Base-by-base conservation (phyloP, 1,140 invertebrate genomes). In the Leguminivora glycinivorella region DNA sequence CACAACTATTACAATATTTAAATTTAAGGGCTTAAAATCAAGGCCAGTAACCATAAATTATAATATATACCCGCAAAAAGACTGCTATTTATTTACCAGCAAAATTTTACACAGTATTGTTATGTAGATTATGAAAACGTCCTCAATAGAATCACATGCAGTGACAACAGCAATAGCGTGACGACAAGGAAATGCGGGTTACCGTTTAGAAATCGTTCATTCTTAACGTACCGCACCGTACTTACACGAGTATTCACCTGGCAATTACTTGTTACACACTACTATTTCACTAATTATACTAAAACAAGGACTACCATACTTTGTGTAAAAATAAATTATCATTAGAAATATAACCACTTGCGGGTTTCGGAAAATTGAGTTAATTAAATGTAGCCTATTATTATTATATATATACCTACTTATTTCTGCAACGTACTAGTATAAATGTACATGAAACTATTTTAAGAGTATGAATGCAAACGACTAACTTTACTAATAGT, bases 201-300 rank as follows among this genome's bases (percentile, higher is more conserved):
- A 78, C 68, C 75, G 67, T 78, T 81, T 83, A 80, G 79, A 83
- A 83, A 82, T 80, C 75, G 71, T 76, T 70, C 34, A 68, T 72
- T 70, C 67, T 43, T 52, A 43, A 29, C 52, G 68, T 52, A 71
- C 47, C 70, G 67, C 40, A 63, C n/a, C 40, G 29, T 14, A 67
- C 14, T 31, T 22, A 67, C 34, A 34, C 26, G 17, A 5, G 26
- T 63, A 63, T 29, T 63, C 58, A 63, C 58, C 58, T 63, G 19
- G 17, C 47, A 43, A 43, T 43, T 43, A 43, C n/a, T n/a, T 43
- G 14, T 43, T 43, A 14, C n/a, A 43, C 40, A 17, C 40, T n/a
- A 43, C 40, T 43, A 43, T 17, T n/a, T 43, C n/a, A 17, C 40
- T 43, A 38, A 38, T 38, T 38, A 3, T 9, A 43, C 14, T n/a